Percentiles rank a stretch among this genome's conserved stretches.
phyloP scores from a whole-genome alignment of 2,113 vertebrate species.

The Falcunculus frontatus region DNA sequence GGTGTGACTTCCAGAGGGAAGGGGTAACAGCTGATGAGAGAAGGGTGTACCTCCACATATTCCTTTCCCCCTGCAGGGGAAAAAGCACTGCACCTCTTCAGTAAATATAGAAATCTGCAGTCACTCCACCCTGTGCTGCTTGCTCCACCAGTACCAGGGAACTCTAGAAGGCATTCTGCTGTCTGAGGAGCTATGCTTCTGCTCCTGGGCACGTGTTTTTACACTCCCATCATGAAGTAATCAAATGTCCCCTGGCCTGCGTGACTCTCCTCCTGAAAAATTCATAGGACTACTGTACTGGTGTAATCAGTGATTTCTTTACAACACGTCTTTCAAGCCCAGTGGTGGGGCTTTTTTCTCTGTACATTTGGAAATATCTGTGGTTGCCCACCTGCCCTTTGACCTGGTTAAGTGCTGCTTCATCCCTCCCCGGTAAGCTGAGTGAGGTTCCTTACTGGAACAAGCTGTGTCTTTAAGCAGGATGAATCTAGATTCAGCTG shows the following conservation, averaged over 20 bases:
- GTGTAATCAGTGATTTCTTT: neutral
- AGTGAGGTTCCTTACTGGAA: neutral
- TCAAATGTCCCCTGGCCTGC: neutral
- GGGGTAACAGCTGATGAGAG: neutral
- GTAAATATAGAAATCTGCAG: neutral
- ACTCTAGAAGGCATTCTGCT: neutral
- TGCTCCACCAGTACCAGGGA: neutral
- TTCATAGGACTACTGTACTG: neutral
- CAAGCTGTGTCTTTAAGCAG: neutral
- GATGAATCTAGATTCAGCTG: neutral
- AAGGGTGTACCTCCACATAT: neutral
- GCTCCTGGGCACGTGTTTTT: neutral
- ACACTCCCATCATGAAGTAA: neutral
- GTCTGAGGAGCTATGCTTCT: neutral
- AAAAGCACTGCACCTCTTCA: neutral
- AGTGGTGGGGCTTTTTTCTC: neutral
- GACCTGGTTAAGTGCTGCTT: neutral
- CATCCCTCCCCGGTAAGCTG: neutral
- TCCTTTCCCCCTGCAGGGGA: neutral
- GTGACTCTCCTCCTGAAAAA: neutral
- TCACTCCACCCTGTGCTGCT: neutral
- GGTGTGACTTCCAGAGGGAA: neutral
- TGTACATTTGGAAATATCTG: neutral
- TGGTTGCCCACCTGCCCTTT: neutral
- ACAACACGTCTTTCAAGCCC: neutral